Evolutionary conservation across 53 echinoderm and acorn worm species (phyloP).

Genomic region (Echinarachnius parma): DNA sequence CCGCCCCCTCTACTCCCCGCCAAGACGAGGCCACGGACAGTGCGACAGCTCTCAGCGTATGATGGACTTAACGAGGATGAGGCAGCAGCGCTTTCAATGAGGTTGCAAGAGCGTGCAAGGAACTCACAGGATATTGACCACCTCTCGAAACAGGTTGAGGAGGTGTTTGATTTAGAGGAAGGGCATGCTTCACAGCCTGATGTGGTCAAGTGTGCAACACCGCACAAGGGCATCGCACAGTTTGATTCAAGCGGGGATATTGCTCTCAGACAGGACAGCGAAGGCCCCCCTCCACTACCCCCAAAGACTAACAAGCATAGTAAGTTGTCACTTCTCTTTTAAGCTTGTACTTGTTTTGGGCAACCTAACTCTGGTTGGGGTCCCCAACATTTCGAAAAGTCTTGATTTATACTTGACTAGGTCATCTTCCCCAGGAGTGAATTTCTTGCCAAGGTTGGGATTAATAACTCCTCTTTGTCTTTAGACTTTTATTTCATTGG

Average conservation of each 20-base stretch:
- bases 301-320: slow-evolving; percentile 79
- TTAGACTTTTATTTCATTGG: too few species aligned
- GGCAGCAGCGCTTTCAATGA: slow-evolving; percentile 41
- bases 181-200: slow-evolving; percentile 26
- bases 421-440: too few species aligned
- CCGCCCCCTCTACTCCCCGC: slow-evolving; percentile 69
- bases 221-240: slow-evolving; percentile 12
- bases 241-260: slow-evolving; percentile 21
- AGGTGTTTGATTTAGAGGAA: slow-evolving; percentile 23
- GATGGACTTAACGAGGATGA: slow-evolving; percentile 73
- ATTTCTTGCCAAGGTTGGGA: too few species aligned
- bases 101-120: slow-evolving; percentile 23
- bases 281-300: slow-evolving; percentile 79
- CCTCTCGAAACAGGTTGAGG: slow-evolving; percentile 47
- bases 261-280: slow-evolving; percentile 22
- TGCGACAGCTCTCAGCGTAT: slow-evolving; percentile 71
- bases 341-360: too few species aligned
- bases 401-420: too few species aligned
- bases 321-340: slow-evolving; percentile 57
- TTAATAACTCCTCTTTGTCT: too few species aligned
- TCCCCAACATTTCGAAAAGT: too few species aligned
- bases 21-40: slow-evolving; percentile 52
- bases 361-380: too few species aligned
- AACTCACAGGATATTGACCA: too few species aligned
- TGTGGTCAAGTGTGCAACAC: slow-evolving; percentile 25